Conservation (phyloP, 2,797 vertebrate genomes). For the Simalia tracyae region DNA sequence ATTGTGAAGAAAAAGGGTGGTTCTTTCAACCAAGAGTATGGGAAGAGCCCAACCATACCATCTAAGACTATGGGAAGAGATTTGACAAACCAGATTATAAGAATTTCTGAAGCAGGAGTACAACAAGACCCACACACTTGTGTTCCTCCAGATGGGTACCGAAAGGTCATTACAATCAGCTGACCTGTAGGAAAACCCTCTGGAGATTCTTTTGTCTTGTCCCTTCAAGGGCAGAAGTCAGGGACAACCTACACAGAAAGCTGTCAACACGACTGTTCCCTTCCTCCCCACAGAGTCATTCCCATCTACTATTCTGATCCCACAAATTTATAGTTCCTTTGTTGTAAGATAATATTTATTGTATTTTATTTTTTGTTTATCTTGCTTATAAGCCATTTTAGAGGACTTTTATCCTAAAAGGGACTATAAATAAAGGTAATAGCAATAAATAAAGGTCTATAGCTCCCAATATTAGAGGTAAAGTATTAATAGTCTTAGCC, state of each 20-base stretch:
- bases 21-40: neutral
- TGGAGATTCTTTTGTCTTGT: neutral
- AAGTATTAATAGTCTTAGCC: neutral
- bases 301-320: neutral
- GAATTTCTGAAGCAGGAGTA: neutral
- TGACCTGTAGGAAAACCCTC: neutral
- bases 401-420: neutral
- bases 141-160: neutral
- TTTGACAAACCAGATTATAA: no score
- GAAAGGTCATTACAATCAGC: neutral
- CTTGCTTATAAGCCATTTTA: neutral
- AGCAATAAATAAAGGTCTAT: neutral
- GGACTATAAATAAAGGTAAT: neutral
- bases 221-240: neutral
- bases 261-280: neutral
- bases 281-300: neutral
- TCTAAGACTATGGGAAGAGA: neutral
- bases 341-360: neutral
- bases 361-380: neutral
- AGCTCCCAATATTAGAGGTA: neutral
- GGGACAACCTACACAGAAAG: neutral
- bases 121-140: neutral
- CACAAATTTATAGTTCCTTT: neutral
- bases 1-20: neutral
- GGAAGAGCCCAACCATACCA: neutral